A percentile compares a stretch with the other conserved stretches of the same genome.
Conservation (phyloP, 2,113 vertebrate species). For the Ardeotis arabs region DNA sequence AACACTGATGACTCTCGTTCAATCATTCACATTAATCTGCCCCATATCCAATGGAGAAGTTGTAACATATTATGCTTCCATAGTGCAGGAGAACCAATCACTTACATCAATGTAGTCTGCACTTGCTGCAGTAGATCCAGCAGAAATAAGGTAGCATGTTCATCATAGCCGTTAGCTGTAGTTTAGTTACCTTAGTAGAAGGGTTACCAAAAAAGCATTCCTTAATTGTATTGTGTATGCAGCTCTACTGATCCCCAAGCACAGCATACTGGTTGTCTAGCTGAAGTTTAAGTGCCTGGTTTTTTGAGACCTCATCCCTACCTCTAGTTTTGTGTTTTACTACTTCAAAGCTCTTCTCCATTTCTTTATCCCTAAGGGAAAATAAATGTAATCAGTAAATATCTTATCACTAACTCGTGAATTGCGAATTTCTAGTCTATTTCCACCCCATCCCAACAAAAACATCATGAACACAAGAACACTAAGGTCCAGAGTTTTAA, state of each 20-base stretch:
- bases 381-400: constrained; percentile 83
- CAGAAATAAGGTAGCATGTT: constrained; percentile 72
- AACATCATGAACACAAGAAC: neutral
- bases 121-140: constrained; percentile 77
- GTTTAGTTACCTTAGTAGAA: constrained; percentile 82
- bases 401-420: constrained; percentile 57
- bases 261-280: constrained; percentile 98
- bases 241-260: constrained; percentile 92
- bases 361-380: constrained; percentile 93
- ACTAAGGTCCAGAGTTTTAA: neutral
- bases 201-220: constrained; percentile 78
- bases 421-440: constrained; percentile 21
- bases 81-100: constrained; percentile 67
- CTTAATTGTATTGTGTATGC: constrained; percentile 75
- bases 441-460: constrained; percentile 60
- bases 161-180: constrained; percentile 77
- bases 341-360: constrained; percentile 99
- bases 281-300: constrained; percentile 90
- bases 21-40: constrained; percentile 70
- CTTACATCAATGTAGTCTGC: constrained; percentile 75
- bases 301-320: constrained; percentile 88
- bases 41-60: constrained; percentile 79
- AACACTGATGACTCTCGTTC: constrained; percentile 74
- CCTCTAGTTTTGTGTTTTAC: constrained; percentile 97
- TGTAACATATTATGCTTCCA: constrained; percentile 75